Evolutionary conservation across 2,888 invertebrate genomes (phyloP).

Genomic region (Sphaeridia pumilis): DNA sequence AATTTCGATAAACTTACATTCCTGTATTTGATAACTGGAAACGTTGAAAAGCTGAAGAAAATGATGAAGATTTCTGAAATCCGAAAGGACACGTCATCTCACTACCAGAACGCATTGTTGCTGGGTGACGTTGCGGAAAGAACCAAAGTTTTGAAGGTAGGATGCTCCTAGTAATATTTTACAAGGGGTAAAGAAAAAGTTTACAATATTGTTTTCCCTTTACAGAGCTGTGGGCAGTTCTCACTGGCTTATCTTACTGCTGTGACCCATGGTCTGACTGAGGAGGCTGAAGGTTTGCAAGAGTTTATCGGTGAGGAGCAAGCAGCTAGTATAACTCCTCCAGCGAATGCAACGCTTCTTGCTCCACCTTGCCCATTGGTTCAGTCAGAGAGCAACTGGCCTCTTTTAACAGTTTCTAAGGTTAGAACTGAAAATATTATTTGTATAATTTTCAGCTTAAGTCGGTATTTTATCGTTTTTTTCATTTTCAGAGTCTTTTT

Average conservation of each 20-base stretch:
- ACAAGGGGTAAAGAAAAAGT: neutral
- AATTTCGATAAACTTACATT: slow-evolving; percentile 98
- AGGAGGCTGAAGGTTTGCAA: slow-evolving; percentile 62
- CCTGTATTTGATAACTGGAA: slow-evolving; percentile 94
- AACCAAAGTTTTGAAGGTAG: slow-evolving; percentile 60
- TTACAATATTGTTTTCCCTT: too few relatives aligned
- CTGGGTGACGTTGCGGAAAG: slow-evolving; percentile 86
- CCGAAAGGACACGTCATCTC: slow-evolving; percentile 88
- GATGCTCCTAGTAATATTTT: too few relatives aligned
- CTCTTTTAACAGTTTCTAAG: slow-evolving; percentile 79
- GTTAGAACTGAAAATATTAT: too few relatives aligned
- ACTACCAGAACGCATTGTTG: slow-evolving; percentile 87
- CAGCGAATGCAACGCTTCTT: slow-evolving; percentile 62
- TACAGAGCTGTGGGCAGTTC: slow-evolving; percentile 49
- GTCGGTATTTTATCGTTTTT: too few relatives aligned
- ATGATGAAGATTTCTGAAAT: slow-evolving; percentile 99
- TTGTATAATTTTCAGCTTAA: too few relatives aligned
- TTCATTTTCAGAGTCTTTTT: slow-evolving; percentile 38
- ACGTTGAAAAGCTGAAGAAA: slow-evolving; percentile 89
- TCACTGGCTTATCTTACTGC: slow-evolving; percentile 90
- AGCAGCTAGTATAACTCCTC: slow-evolving; percentile 47
- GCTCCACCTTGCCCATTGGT: slow-evolving; percentile 81
- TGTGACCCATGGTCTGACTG: slow-evolving; percentile 72
- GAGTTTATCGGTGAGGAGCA: slow-evolving; percentile 54
- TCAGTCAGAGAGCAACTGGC: slow-evolving; percentile 94